Evolutionary conservation across 2,888 invertebrate genomes (phyloP).

Genomic region (Stegana nigrithorax): DNA sequence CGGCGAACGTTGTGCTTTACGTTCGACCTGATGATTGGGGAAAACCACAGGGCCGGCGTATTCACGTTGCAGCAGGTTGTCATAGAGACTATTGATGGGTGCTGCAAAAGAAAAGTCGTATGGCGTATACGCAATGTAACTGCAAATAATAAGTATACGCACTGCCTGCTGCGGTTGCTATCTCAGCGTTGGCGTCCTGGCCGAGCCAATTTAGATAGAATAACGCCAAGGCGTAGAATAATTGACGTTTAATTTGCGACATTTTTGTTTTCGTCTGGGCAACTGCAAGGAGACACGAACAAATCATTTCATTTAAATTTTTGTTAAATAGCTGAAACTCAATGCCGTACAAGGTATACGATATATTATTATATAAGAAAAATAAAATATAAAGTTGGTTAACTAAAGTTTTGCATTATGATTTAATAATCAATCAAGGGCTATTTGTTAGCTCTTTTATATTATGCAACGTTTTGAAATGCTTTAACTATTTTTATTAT

Average conservation of each 20-base stretch:
- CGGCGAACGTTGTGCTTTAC: slow-evolving; percentile 82
- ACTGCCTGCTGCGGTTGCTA: slow-evolving; percentile 37
- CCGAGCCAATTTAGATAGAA: slow-evolving; percentile 36
- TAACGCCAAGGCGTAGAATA: slow-evolving; percentile 37
- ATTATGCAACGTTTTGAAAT: too few relatives aligned
- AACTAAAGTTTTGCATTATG: too few relatives aligned
- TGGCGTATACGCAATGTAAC: neutral
- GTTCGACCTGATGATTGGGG: slow-evolving; percentile 76
- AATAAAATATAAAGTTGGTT: too few relatives aligned
- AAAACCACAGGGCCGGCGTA: slow-evolving; percentile 67
- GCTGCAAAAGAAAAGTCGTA: slow-evolving; percentile 33
- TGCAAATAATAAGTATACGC: slow-evolving; percentile 20
- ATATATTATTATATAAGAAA: too few relatives aligned
- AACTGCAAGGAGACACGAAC: too few relatives aligned
- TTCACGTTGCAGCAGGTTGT: slow-evolving; percentile 66
- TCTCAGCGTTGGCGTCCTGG: slow-evolving; percentile 44
- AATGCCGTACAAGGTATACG: too few relatives aligned
- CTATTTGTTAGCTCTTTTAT: too few relatives aligned
- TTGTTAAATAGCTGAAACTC: too few relatives aligned
- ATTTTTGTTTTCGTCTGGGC: slow-evolving; percentile 32
- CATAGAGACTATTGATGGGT: slow-evolving; percentile 63
- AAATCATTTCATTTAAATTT: too few relatives aligned
- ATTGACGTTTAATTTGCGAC: slow-evolving; percentile 39
- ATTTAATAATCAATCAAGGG: too few relatives aligned
- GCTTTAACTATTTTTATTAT: too few relatives aligned